phyloP scores from a whole-genome alignment of 2,888 invertebrate species.

The Cephus runcator region DNA sequence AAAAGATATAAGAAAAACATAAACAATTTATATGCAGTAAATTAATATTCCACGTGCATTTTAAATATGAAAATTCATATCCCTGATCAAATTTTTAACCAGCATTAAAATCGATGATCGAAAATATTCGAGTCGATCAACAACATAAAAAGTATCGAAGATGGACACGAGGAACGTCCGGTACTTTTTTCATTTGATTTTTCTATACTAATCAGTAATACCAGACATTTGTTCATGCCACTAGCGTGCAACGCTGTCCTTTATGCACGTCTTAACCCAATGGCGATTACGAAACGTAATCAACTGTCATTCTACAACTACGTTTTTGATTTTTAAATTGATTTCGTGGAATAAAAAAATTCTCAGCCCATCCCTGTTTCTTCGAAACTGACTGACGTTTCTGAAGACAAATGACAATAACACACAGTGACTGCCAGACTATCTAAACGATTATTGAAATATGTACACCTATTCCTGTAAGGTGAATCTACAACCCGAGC shows the following conservation, averaged over 20 bases:
- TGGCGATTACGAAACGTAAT: neutral
- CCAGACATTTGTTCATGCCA: neutral
- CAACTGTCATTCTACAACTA: neutral
- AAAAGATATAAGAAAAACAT: neutral
- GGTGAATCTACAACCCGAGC: too few species aligned
- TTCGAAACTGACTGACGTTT: too few species aligned
- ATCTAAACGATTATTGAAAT: neutral
- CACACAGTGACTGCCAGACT: neutral
- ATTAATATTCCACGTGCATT: neutral
- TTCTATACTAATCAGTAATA: neutral
- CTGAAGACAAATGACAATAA: neutral
- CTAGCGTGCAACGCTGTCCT: neutral
- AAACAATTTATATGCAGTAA: too few species aligned
- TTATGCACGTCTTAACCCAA: neutral
- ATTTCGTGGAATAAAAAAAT: neutral
- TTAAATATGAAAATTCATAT: neutral
- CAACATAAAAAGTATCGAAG: neutral
- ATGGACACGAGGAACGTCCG: neutral
- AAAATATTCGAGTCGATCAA: neutral
- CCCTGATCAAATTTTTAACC: too few species aligned
- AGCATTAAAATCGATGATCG: too few species aligned
- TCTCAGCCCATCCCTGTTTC: neutral
- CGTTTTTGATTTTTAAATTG: neutral
- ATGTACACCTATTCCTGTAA: neutral
- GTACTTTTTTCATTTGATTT: neutral